Percentiles rank a stretch among this genome's conserved stretches.
These are phyloP conservation scores for Drosophila busckii DNA, from an alignment of 1,140 invertebrate species.

Conservation along the genomic window DNA sequence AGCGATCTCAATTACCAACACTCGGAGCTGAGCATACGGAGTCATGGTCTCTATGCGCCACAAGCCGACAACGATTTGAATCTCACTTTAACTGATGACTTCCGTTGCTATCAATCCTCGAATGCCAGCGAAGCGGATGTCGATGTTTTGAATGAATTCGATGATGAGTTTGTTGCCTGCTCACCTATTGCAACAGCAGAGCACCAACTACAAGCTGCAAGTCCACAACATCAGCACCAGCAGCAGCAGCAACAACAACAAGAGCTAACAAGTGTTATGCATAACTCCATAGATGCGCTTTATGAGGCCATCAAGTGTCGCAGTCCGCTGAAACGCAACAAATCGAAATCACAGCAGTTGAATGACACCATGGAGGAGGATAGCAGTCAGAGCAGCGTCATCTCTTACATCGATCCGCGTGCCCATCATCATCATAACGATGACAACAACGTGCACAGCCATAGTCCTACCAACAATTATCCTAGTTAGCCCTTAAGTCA, in stretches of 20 bases:
- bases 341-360: constrained; percentile 19
- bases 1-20: constrained; percentile 83
- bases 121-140: constrained; percentile 74
- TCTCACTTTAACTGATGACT: constrained; percentile 71
- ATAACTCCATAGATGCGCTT: constrained; percentile 73
- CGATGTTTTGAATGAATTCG: constrained; percentile 68
- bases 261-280: too few species aligned
- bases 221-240: constrained; percentile 14
- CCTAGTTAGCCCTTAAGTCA: constrained; percentile 33
- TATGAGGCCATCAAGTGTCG: constrained; percentile 76
- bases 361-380: constrained; percentile 75
- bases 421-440: too few species aligned
- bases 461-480: constrained; percentile 20
- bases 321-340: constrained; percentile 42
- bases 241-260: constrained; percentile 16
- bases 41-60: constrained; percentile 82
- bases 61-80: constrained; percentile 79
- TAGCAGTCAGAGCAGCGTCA: constrained; percentile 78
- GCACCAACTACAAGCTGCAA: neutral
- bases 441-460: constrained; percentile 26
- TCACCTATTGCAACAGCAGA: constrained; percentile 10
- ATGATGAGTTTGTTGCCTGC: constrained; percentile 57
- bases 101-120: constrained; percentile 75
- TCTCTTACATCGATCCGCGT: constrained; percentile 77
- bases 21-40: constrained; percentile 82